A percentile compares a stretch with the other conserved stretches of the same genome.
Conservation (phyloP, 1,140 invertebrate genomes). For the Muscidifurax raptorellus region DNA sequence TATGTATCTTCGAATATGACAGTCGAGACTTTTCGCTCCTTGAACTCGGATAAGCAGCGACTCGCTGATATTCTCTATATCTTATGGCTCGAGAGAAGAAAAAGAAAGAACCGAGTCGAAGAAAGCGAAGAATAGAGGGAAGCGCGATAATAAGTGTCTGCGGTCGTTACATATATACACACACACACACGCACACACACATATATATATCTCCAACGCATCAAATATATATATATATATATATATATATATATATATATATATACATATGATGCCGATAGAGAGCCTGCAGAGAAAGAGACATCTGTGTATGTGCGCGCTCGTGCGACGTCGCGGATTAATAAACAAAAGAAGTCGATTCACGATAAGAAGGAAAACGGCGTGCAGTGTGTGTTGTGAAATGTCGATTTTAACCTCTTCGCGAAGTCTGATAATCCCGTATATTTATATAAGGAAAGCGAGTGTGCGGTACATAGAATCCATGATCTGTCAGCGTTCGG, state of each 20-base stretch:
- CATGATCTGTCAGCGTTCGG: not conserved
- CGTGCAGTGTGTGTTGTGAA: not conserved
- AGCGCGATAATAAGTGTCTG: not conserved
- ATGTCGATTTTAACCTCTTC: not conserved
- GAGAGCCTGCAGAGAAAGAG: not conserved
- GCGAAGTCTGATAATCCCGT: not conserved
- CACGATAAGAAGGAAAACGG: not conserved
- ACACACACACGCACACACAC: too few species aligned
- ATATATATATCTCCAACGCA: too few species aligned
- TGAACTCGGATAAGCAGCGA: constrained; percentile 48
- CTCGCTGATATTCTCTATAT: not conserved
- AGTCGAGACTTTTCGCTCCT: constrained; percentile 48
- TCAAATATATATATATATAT: too few species aligned
- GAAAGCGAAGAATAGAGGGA: not conserved
- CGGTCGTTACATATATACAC: not conserved
- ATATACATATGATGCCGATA: too few species aligned
- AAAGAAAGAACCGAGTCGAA: not conserved
- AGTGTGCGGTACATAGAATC: not conserved
- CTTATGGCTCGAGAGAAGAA: not conserved
- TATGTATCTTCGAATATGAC: constrained; percentile 43
- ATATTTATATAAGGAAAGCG: not conserved
- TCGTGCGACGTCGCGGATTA: not conserved
- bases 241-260: too few species aligned
- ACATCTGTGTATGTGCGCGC: not conserved
- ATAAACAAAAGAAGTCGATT: not conserved